phyloP scores from a whole-genome alignment of 2,113 vertebrate species.

The Tympanuchus pallidicinctus region DNA sequence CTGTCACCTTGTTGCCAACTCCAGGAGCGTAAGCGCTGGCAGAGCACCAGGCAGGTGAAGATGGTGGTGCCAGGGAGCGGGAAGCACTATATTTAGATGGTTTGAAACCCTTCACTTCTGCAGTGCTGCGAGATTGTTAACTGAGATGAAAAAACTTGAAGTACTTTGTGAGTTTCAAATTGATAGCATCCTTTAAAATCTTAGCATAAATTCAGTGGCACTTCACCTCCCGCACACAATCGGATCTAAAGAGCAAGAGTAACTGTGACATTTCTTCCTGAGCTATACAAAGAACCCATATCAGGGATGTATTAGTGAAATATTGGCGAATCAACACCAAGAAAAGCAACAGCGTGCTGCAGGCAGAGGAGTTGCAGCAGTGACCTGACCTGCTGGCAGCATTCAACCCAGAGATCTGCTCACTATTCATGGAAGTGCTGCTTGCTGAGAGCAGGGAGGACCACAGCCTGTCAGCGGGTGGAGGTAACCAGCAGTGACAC shows the following conservation, averaged over 20 bases:
- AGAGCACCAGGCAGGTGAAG: neutral
- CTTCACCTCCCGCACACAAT: slow-evolving; percentile 30
- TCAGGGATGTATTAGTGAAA: slow-evolving; percentile 33
- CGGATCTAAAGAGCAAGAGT: neutral
- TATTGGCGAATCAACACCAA: slow-evolving; percentile 22
- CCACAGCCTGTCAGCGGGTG: slow-evolving; percentile 1
- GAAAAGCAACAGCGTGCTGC: neutral
- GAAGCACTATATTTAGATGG: slow-evolving; percentile 24
- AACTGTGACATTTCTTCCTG: neutral
- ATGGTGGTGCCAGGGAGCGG: neutral
- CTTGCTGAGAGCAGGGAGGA: slow-evolving; percentile 33
- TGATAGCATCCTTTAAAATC: slow-evolving; percentile 42
- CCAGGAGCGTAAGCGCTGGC: neutral
- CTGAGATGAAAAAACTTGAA: neutral
- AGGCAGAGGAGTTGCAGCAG: neutral
- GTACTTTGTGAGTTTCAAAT: slow-evolving; percentile 14
- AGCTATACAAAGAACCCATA: neutral
- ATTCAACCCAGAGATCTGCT: slow-evolving; percentile 40
- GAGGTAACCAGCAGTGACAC: slow-evolving; percentile 44
- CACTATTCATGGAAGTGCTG: slow-evolving; percentile 48
- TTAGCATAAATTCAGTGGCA: neutral
- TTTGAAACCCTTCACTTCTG: slow-evolving; percentile 24
- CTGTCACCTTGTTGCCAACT: neutral
- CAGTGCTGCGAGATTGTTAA: slow-evolving; percentile 26
- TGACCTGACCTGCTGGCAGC: slow-evolving; percentile 1